Evolutionary conservation across 1,140 invertebrate species (phyloP), one percentile per base, ranked within the genome.

Genomic region (Protaetia brevitarsis): DNA sequence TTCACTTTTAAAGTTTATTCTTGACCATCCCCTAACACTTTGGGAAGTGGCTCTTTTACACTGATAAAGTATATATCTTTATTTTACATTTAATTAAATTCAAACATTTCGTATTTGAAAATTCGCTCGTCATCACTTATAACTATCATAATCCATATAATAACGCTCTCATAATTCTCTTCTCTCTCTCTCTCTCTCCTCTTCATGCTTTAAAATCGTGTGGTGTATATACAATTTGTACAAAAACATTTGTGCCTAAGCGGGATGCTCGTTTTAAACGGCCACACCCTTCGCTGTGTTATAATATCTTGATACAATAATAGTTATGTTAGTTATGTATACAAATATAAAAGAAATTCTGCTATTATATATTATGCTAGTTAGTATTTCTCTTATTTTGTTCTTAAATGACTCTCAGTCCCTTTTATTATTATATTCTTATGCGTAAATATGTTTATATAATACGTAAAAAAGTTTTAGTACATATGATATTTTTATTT

Each of bases 161-260:
- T 58, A 28, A n/a, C n/a, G n/a, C n/a, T 45, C n/a, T 3, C 34
- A 37, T 13, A 11, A 37, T 37, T 16, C 11, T 37, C 34, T 13
- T 37, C 11, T 16, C 34, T 37, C 16, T 11, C 13, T 6, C 7
- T 8, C 37, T 41, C 13, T 45, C 23, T 45, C 23, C 10, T 16
- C 23, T 45, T 45, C 41, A 19, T 45, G 7, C 31, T 34, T 34
- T 34, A 13, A 56, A 56, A 19, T 56, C 13, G 16, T 11, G 11
- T 37, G 11, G 56, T 58, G 56, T 58, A 58, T 58, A 28, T 58
- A 58, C 56, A 58, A 28, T 58, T 58, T 58, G 26, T 58, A 58
- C 56, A 58, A 28, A 28, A 45, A 45, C n/a, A 28, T 58, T 58
- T 58, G 56, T 58, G 56, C 56, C n/a, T 45, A 45, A 45, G 16